phyloP scores from a whole-genome alignment of 2,113 vertebrate genomes.

The Mesocricetus auratus region DNA sequence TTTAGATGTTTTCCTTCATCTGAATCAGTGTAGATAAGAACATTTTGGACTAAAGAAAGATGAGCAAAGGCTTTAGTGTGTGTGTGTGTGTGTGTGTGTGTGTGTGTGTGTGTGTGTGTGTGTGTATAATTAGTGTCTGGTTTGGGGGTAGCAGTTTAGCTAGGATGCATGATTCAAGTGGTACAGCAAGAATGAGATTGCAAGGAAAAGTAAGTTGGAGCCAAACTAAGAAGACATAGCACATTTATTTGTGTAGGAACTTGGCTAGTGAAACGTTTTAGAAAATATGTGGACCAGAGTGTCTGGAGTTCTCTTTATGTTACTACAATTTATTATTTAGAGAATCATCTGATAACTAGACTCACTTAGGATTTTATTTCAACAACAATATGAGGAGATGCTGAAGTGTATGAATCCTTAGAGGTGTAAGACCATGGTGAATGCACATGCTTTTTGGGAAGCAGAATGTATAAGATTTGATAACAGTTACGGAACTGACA shows the following conservation, averaged over 20 bases:
- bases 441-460: background rate
- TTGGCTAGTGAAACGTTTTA: background rate
- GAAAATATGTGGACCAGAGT: background rate
- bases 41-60: background rate
- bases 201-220: background rate
- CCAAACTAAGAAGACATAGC: background rate
- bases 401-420: background rate
- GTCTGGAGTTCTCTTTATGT: background rate
- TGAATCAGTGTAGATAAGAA: background rate
- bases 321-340: background rate
- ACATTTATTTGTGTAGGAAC: background rate
- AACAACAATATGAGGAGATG: background rate
- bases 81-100: background rate
- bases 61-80: background rate
- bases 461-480: background rate
- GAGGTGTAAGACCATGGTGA: background rate
- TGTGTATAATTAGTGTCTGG: background rate
- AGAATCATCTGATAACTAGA: background rate
- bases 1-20: too few relatives aligned
- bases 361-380: background rate
- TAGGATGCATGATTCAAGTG: background rate
- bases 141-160: background rate
- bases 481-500: background rate
- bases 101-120: background rate
- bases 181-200: background rate